Conservation (phyloP, 2,888 invertebrate species). For the Argyresthia albistria region DNA sequence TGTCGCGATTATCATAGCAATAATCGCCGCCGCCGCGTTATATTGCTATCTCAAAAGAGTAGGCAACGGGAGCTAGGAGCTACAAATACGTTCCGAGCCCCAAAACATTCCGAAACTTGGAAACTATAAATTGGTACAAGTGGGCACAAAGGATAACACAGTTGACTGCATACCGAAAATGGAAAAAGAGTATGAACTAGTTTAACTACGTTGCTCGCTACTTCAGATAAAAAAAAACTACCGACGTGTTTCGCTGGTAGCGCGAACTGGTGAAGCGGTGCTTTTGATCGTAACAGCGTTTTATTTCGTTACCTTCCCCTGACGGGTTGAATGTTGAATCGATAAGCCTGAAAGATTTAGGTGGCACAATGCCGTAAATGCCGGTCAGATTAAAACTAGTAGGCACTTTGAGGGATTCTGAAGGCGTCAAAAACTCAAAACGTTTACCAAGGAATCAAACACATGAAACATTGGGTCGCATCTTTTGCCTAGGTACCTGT, state of each 20-base stretch:
- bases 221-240: not conserved
- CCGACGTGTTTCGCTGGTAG: no score
- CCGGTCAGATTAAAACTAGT: conserved; percentile 14
- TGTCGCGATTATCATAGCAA: conserved; percentile 22
- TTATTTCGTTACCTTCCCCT: conserved; percentile 10
- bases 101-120: conserved; percentile 10
- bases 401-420: no score
- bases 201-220: not conserved
- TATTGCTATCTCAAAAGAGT: conserved; percentile 28
- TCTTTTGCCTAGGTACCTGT: no score
- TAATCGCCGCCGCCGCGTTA: conserved; percentile 7
- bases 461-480: no score
- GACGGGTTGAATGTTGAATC: conserved; percentile 14
- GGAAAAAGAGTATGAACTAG: conserved; percentile 16
- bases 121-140: conserved; percentile 23
- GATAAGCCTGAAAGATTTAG: conserved; percentile 22
- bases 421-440: no score
- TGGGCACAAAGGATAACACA: conserved; percentile 21
- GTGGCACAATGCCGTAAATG: conserved; percentile 18
- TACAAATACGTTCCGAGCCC: conserved; percentile 10
- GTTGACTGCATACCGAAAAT: conserved; percentile 17
- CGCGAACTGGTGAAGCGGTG: conserved; percentile 1
- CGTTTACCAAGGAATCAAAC: no score
- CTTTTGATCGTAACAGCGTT: conserved; percentile 8
- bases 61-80: conserved; percentile 18